Conservation (phyloP, 1,140 invertebrate genomes). For the Pogonus chalceus region DNA sequence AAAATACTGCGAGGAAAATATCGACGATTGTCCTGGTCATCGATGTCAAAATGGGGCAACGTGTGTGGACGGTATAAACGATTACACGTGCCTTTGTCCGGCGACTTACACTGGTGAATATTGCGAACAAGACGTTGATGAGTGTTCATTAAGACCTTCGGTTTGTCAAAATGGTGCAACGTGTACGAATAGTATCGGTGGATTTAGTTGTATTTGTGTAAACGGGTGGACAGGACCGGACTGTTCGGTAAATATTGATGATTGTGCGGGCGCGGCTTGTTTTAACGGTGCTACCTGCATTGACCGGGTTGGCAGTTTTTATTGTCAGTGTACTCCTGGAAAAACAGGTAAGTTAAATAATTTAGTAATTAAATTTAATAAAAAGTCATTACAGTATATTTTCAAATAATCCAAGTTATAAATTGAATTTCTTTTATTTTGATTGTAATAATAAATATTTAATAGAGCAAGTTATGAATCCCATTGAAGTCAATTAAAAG, state of each 20-base stretch:
- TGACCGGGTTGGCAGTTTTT: slow-evolving; percentile 87
- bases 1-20: slow-evolving; percentile 79
- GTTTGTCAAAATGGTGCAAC: slow-evolving; percentile 92
- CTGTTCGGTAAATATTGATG: slow-evolving; percentile 88
- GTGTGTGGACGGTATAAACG: slow-evolving; percentile 78
- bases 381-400: no score
- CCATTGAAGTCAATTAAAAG: no score
- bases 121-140: slow-evolving; percentile 72
- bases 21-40: slow-evolving; percentile 83
- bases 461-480: no score
- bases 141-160: slow-evolving; percentile 66
- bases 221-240: slow-evolving; percentile 89
- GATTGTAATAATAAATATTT: no score
- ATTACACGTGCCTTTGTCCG: slow-evolving; percentile 80
- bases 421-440: no score
- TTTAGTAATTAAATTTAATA: no score
- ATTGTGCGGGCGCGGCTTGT: slow-evolving; percentile 85
- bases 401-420: no score
- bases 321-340: slow-evolving; percentile 88
- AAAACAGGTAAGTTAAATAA: slow-evolving; percentile 69
- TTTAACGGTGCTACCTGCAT: slow-evolving; percentile 96
- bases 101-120: slow-evolving; percentile 76
- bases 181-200: slow-evolving; percentile 81
- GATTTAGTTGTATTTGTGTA: slow-evolving; percentile 92
- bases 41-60: slow-evolving; percentile 85